Conservation (phyloP, 2,888 invertebrate species). For the Thysanoteuthis rhombus region DNA sequence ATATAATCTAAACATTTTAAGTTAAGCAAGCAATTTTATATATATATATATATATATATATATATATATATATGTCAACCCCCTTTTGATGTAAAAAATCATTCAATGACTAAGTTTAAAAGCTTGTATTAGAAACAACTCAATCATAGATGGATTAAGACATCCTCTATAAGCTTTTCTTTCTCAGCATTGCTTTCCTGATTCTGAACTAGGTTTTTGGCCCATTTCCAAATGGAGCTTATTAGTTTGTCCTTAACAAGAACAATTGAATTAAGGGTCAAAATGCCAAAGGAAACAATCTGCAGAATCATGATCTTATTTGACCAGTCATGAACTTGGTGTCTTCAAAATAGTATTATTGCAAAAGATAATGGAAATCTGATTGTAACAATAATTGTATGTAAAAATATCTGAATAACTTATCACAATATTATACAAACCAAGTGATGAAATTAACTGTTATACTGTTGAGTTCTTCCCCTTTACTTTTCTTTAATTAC, state of each 20-base stretch:
- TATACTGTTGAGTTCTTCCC: not conserved
- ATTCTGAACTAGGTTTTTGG: not conserved
- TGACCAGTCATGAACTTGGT: not conserved
- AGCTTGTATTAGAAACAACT: not conserved
- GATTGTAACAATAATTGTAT: constrained; percentile 1
- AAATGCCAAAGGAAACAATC: constrained; percentile 13
- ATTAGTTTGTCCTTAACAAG: not conserved
- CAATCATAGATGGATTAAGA: not conserved
- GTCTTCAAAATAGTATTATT: not conserved
- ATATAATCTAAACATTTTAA: not conserved
- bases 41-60: not conserved
- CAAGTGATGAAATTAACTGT: not conserved
- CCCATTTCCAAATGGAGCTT: not conserved
- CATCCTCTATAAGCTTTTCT: not conserved
- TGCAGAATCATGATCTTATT: not conserved
- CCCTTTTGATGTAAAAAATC: not conserved
- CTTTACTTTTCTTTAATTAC: not conserved
- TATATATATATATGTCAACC: not conserved
- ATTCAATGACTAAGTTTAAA: not conserved
- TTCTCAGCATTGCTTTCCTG: not conserved
- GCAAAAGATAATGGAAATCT: not conserved
- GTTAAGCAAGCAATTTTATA: not conserved
- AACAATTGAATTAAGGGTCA: constrained; percentile 19
- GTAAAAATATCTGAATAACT: constrained; percentile 12
- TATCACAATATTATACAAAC: not conserved